Evolutionary conservation across 2,113 vertebrate species (phyloP).

Genomic region (Chaetorhynchus papuensis): DNA sequence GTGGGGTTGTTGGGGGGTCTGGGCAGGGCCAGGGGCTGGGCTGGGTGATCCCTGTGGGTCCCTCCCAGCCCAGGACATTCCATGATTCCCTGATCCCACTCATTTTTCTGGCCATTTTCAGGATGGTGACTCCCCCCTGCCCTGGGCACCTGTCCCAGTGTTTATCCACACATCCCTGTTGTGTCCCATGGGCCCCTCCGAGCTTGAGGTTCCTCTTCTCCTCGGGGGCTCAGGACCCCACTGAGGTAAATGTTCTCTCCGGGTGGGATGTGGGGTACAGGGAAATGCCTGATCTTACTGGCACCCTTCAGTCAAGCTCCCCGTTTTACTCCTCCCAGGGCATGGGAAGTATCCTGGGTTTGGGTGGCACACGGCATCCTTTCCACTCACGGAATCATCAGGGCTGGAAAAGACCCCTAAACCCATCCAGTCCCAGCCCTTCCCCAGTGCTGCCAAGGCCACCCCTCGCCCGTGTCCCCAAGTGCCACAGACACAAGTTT

Average conservation of each 20-base stretch:
- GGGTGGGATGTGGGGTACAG: background rate
- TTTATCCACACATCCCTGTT: rapidly evolving
- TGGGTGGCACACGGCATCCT: rapidly evolving
- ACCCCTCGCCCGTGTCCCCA: background rate
- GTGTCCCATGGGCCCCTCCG: background rate
- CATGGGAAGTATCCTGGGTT: background rate
- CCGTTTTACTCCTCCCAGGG: background rate
- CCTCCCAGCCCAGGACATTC: background rate
- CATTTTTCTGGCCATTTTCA: background rate
- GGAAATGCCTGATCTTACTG: background rate
- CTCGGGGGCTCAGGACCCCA: background rate
- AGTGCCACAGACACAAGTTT: background rate
- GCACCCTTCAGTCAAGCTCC: too few relatives aligned
- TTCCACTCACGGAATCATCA: rapidly evolving
- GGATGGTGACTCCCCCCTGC: background rate
- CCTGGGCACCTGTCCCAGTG: background rate
- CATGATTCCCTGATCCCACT: background rate
- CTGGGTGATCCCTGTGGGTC: background rate
- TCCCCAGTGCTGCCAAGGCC: background rate
- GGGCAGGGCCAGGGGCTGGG: background rate
- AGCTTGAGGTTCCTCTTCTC: background rate
- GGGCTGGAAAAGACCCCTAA: background rate
- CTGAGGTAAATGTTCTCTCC: rapidly evolving
- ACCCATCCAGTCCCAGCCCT: background rate
- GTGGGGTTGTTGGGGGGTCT: background rate